These are phyloP conservation scores for Arge pagana DNA, from an alignment of 2,888 invertebrate species.

Conservation along the genomic window DNA sequence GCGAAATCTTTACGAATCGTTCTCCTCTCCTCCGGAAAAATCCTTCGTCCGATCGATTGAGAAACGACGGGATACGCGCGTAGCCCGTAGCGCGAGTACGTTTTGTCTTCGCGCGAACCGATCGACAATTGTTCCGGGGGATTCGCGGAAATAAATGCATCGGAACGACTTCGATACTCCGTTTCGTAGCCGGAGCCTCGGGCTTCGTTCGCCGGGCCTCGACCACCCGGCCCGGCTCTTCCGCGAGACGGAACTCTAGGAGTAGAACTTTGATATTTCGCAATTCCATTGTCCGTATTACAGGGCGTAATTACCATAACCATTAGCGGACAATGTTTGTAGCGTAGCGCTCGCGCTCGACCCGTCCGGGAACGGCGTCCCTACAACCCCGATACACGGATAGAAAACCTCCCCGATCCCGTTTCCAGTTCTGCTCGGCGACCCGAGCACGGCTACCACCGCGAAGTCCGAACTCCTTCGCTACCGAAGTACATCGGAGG, in stretches of 20 bases:
- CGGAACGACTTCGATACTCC: neutral
- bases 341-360: no score
- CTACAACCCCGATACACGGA: conserved; percentile 9
- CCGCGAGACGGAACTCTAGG: conserved; percentile 12
- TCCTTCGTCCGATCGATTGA: no score
- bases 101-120: neutral
- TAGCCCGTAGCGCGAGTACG: no score
- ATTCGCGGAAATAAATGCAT: neutral
- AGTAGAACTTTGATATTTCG: conserved; percentile 56
- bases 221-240: conserved; percentile 22
- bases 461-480: no score
- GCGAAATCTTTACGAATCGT: no score
- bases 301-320: conserved; percentile 58
- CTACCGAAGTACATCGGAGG: neutral
- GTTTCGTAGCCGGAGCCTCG: conserved; percentile 19
- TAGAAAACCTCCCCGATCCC: neutral
- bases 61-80: no score
- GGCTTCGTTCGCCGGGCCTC: conserved; percentile 18
- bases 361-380: no score
- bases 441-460: neutral
- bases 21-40: no score
- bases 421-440: no score
- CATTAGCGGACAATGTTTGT: conserved; percentile 50
- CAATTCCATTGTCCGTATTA: conserved; percentile 59
- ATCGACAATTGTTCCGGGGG: neutral